These are phyloP conservation scores for Chironomus tentans DNA, from an alignment of 2,888 invertebrate genomes.

Conservation along the genomic window DNA sequence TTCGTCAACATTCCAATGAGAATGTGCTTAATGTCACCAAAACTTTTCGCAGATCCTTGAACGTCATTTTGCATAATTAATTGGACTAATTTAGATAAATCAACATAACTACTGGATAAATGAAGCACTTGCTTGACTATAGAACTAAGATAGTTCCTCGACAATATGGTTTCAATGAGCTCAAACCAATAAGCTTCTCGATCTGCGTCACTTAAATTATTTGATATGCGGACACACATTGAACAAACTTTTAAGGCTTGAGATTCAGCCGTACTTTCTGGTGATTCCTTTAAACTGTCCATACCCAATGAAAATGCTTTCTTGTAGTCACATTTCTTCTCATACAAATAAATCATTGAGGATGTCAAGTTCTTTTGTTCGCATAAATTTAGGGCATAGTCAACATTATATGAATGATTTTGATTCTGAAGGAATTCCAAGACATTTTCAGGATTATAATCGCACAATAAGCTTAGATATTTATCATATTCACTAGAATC, in stretches of 20 bases:
- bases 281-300: constrained; percentile 37
- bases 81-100: constrained; percentile 50
- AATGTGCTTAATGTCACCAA: constrained; percentile 53
- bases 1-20: constrained; percentile 62
- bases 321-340: constrained; percentile 62
- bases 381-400: constrained; percentile 56
- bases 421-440: constrained; percentile 44
- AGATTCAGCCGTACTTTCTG: constrained; percentile 31
- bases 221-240: constrained; percentile 44
- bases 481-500: constrained; percentile 47
- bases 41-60: constrained; percentile 44
- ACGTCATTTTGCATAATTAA: constrained; percentile 46
- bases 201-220: constrained; percentile 40
- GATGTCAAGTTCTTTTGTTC: constrained; percentile 51
- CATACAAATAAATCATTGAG: constrained; percentile 63
- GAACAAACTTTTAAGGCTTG: constrained; percentile 34
- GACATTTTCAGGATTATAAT: constrained; percentile 47
- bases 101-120: constrained; percentile 48
- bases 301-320: constrained; percentile 59
- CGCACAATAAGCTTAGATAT: constrained; percentile 55
- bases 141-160: constrained; percentile 40
- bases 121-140: constrained; percentile 45
- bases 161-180: constrained; percentile 41
- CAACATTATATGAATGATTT: constrained; percentile 51
- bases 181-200: constrained; percentile 46